Evolutionary conservation across 1,140 invertebrate species (phyloP).

Genomic region (Lerema accius): DNA sequence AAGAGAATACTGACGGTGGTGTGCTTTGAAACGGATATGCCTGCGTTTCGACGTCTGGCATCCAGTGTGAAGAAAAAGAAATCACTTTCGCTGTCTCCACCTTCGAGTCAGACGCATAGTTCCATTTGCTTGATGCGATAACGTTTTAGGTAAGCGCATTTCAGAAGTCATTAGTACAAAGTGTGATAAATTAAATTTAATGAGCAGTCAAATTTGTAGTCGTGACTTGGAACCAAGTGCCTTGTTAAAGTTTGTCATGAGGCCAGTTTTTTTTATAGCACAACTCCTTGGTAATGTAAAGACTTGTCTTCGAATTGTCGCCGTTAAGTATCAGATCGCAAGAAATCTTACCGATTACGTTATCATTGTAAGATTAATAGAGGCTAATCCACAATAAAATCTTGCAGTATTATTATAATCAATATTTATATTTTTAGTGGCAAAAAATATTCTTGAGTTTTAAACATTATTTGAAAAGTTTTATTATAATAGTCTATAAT

Average conservation of each 20-base stretch:
- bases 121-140: slow-evolving; percentile 75
- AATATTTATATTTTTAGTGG: too few relatives aligned
- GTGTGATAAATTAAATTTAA: slow-evolving; percentile 48
- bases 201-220: slow-evolving; percentile 44
- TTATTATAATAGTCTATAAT: too few relatives aligned
- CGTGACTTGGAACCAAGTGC: slow-evolving; percentile 44
- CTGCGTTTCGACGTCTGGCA: slow-evolving; percentile 67
- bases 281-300: slow-evolving; percentile 33
- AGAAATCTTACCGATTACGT: too few relatives aligned
- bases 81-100: slow-evolving; percentile 55
- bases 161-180: slow-evolving; percentile 57
- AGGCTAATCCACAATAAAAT: too few relatives aligned
- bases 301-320: not conserved
- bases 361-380: too few relatives aligned
- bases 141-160: slow-evolving; percentile 77
- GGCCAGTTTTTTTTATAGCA: not conserved
- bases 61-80: slow-evolving; percentile 79
- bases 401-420: too few relatives aligned
- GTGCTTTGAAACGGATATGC: slow-evolving; percentile 73
- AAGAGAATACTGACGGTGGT: slow-evolving; percentile 47
- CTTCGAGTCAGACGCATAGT: slow-evolving; percentile 57
- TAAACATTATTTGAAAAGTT: too few relatives aligned
- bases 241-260: slow-evolving; percentile 37
- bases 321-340: too few relatives aligned
- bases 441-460: too few relatives aligned